Evolutionary conservation across 2,797 vertebrate genomes (phyloP).

Genomic region (Acanthopagrus latus): DNA sequence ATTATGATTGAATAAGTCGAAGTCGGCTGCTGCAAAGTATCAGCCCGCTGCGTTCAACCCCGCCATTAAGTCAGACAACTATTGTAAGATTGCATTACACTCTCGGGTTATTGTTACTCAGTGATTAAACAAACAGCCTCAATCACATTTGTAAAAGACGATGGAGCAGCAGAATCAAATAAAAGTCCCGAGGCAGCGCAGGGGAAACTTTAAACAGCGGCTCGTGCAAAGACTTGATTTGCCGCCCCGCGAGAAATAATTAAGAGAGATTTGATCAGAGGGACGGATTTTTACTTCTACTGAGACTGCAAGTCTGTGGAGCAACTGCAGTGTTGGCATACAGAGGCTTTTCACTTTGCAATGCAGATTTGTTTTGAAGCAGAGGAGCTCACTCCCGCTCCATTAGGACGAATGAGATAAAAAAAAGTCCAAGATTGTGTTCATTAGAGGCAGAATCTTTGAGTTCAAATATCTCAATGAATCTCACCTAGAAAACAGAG

Average conservation of each 20-base stretch:
- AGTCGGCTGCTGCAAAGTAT: constrained; percentile 55
- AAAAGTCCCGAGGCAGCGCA: neutral
- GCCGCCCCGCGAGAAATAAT: constrained; percentile 57
- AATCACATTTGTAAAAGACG: constrained; percentile 38
- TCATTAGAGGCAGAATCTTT: neutral
- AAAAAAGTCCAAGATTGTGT: neutral
- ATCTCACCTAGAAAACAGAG: neutral
- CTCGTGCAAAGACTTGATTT: constrained; percentile 39
- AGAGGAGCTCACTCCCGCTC: constrained; percentile 27
- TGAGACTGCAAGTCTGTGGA: constrained; percentile 61
- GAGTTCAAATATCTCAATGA: neutral
- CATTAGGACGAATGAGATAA: constrained; percentile 21
- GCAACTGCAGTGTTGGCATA: constrained; percentile 68
- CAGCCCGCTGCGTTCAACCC: constrained; percentile 44
- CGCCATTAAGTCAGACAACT: constrained; percentile 60
- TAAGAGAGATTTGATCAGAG: constrained; percentile 46
- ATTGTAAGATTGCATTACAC: constrained; percentile 51
- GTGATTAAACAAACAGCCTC: constrained; percentile 69
- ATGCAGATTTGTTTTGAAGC: constrained; percentile 63
- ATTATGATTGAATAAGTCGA: constrained; percentile 74
- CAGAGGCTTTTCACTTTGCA: constrained; percentile 62
- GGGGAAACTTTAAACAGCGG: constrained; percentile 41
- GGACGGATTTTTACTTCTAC: constrained; percentile 52
- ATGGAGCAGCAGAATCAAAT: constrained; percentile 40
- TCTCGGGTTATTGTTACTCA: constrained; percentile 52